Evolutionary conservation across 2,888 invertebrate species (phyloP), one percentile per base, ranked within the genome.

Genomic region (Teinopalpus imperialis): DNA sequence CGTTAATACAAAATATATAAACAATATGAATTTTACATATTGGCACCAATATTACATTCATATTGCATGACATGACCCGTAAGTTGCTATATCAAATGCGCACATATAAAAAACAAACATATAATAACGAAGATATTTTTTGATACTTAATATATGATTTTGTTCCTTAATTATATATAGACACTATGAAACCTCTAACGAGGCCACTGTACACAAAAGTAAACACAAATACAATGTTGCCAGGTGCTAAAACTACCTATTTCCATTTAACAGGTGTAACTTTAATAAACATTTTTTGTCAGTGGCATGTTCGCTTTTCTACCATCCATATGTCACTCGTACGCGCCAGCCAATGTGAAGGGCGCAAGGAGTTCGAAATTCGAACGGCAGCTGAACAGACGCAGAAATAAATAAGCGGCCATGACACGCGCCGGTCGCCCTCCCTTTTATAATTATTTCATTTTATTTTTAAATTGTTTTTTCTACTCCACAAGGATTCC

Each of bases 381-480:
- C 65, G 66, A 79, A 74, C 79, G 70, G 74, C 87, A 86, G 88
- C 87, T 87, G 88, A 86, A 66, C 69, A 64, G 57, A 46, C 55
- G 48, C 73, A 60, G 73, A 72, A 78, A 83, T 85, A 86, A 83
- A 85, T 83, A 82, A 78, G 73, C 74, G 62, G 65, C 69, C 74
- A 69, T 67, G 83, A 79, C 87, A 86, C 87, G 87, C 82, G 85
- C 74, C 77, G 70, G 59, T 49, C 77, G 68, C 83, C 83, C 82
- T 81, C 81, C 76, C 76, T 81, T 81, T 82, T 78, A 81, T 82
- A 86, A 87, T 85, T 83, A 85, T 81, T 87, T 74, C 85, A 83
- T 87, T 87, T 87, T 88, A 87, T 88, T 88, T 88, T 87, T 87
- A 86, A 87, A 88, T 83, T 83, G 83, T 87, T 87, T 88, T 88